Evolutionary conservation across 2,797 vertebrate genomes (phyloP).

Genomic region (Tadarida brasiliensis): DNA sequence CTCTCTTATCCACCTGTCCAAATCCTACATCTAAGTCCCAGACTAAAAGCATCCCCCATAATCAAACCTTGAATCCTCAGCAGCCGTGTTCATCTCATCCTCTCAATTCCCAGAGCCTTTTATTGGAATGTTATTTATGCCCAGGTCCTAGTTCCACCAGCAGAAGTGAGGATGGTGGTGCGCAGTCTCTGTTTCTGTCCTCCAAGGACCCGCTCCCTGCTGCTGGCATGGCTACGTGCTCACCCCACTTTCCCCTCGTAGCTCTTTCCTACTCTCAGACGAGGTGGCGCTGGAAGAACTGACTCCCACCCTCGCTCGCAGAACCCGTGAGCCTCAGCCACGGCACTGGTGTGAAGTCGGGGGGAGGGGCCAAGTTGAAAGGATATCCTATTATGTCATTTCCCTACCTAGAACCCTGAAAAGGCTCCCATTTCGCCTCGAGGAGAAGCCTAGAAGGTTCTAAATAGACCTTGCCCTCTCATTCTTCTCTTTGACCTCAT

Average conservation of each 20-base stretch:
- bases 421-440: not conserved
- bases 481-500: not conserved
- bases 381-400: too few relatives aligned
- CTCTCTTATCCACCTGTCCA: not conserved
- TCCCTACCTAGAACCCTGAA: not conserved
- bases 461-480: too few relatives aligned
- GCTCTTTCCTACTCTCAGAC: not conserved
- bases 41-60: not conserved
- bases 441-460: not conserved
- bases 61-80: not conserved
- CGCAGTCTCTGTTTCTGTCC: not conserved
- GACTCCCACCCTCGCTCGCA: not conserved
- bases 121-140: not conserved
- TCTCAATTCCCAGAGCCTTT: not conserved
- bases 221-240: accelerated
- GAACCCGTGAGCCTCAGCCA: not conserved
- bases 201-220: not conserved
- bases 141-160: not conserved
- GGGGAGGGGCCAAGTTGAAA: not conserved
- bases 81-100: not conserved
- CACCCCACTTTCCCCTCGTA: not conserved
- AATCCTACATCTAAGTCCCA: not conserved
- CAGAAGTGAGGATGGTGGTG: not conserved
- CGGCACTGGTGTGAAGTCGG: not conserved
- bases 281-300: not conserved